Evolutionary conservation across 2,113 vertebrate species (phyloP).

Genomic region (Dendropsophus ebraccatus): DNA sequence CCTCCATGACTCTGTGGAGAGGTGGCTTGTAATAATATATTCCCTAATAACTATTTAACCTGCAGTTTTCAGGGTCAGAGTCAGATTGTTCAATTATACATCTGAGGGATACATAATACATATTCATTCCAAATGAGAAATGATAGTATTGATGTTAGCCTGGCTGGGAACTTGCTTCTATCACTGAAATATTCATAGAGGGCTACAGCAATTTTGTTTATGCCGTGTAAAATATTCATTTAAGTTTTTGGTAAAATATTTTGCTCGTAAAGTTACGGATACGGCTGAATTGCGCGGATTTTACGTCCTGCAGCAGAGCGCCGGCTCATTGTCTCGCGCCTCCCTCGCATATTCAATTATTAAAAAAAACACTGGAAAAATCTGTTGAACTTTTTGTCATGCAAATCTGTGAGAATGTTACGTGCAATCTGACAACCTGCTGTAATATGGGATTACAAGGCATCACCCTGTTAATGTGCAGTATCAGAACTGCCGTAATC

Average conservation of each 20-base stretch:
- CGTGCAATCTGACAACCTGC: background rate
- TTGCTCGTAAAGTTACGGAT: conserved; percentile 1
- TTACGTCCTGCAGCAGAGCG: conserved; percentile 2
- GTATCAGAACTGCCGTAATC: background rate
- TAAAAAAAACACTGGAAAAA: background rate
- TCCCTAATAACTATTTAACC: conserved; percentile 52
- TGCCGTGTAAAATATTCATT: conserved; percentile 48
- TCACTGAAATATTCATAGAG: conserved; percentile 38
- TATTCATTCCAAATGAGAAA: conserved; percentile 49
- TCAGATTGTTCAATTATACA: conserved; percentile 57
- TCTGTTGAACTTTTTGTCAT: background rate
- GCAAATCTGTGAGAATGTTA: background rate
- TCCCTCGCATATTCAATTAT: conserved; percentile 3
- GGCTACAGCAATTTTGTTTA: conserved; percentile 40
- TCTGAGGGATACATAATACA: conserved; percentile 46
- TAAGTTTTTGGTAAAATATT: conserved; percentile 20
- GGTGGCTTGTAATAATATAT: conserved; percentile 43
- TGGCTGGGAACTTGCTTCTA: background rate
- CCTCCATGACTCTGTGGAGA: conserved; percentile 40
- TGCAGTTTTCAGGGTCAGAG: conserved; percentile 47
- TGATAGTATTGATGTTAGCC: conserved; percentile 43
- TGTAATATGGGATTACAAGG: background rate
- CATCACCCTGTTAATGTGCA: background rate
- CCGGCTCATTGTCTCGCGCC: background rate
- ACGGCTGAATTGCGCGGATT: background rate